Evolutionary conservation across 2,113 vertebrate species (phyloP), one percentile per base, ranked within the genome.

Genomic region (Oxyruncus cristatus): DNA sequence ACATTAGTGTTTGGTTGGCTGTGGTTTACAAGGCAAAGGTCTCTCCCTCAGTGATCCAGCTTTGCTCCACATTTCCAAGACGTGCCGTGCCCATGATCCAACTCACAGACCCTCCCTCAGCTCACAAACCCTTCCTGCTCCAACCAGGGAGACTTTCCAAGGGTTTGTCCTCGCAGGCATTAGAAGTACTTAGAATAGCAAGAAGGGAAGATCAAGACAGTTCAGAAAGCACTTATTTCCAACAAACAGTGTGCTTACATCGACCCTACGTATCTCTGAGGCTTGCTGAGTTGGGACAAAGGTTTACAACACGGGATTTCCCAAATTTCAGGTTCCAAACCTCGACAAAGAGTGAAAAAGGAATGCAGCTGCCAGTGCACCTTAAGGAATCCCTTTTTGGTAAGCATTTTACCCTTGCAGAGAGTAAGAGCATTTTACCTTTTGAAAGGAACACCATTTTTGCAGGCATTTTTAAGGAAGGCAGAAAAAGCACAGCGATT

Each of bases 401-500:
- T 65, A 56, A 86, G 23, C 7, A 24, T 63, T 88, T 85, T 41
- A 44, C 9, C 12, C n/a, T 66, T 53, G 8, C 12, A 30, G 49
- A 70, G 75, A 41, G 39, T 41, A 41, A 41, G 9, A 41, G 12
- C 39, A 41, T 41, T 41, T 41, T 41, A 41, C 41, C 39, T 50
- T 53, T 35, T 53, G 46, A 37, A 92, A 88, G 39, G 10, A 17
- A 35, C 19, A 32, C 6, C 5, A 17, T n/a, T 79, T 95, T 65
- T 82, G 11, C 56, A 61, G 49, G 65, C n/a, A 12, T 66, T 56
- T 67, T 53, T 33, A 39, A 41, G 30, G 5, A 18, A 5, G 49
- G 32, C 39, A 46, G 63, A 15, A 49, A 49, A 14, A n/a, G 10
- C 0, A 1, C 30, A 63, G 5, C 3, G 2, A 39, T 59, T 66